Evolutionary conservation across 1,140 invertebrate species (phyloP), one percentile per base, ranked within the genome.

Genomic region (Gonatopus flavifemur): DNA sequence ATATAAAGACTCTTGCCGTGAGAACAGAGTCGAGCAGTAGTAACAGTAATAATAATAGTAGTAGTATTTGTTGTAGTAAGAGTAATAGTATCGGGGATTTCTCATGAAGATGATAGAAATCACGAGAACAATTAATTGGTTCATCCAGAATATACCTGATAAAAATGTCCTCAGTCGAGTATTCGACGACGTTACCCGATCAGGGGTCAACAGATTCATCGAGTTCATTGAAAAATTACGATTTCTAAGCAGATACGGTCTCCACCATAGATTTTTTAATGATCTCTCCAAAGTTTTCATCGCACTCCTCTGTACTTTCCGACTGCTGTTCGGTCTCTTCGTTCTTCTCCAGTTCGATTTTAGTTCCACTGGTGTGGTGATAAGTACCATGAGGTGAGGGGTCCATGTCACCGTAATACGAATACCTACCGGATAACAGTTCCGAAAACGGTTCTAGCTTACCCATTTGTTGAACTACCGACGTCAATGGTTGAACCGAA

Each of bases 181-280:
- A n/a, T n/a, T n/a, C n/a, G n/a, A n/a, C n/a, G n/a, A n/a, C n/a
- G n/a, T n/a, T n/a, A n/a, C n/a, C n/a, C n/a, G n/a, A n/a, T n/a
- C n/a, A n/a, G n/a, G n/a, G n/a, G n/a, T n/a, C n/a, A n/a, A n/a
- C n/a, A n/a, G n/a, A n/a, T n/a, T n/a, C n/a, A n/a, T n/a, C n/a
- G n/a, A n/a, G n/a, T n/a, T n/a, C n/a, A n/a, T n/a, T n/a, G n/a
- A 10, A 54, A 32, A 19, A 28, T 15, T n/a, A n/a, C n/a, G 16
- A 19, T 55, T n/a, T n/a, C 35, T 85, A 91, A 74, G 88, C 89
- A 63, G 87, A 89, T 49, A 91, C 91, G 63, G 89, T 91, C 78
- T 93, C 92, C 60, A 93, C 90, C 82, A 94, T 93, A 24, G 90
- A 90, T 76, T 94, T 93, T 76, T 93, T 94, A 54, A 94, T 93